Conservation (phyloP, 2,888 invertebrate species). For the Ormyrus pomaceus region DNA sequence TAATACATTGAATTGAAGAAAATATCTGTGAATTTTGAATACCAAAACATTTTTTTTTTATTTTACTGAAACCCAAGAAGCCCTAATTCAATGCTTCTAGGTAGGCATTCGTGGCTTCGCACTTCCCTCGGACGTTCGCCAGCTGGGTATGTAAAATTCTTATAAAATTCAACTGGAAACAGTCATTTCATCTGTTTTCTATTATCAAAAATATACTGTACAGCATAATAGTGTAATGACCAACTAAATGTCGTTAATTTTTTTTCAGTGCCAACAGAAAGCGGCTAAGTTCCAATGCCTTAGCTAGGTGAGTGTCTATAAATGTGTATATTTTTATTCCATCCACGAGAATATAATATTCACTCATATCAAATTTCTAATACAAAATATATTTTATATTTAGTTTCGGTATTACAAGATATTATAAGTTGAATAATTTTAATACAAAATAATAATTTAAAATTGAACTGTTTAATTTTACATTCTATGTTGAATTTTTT, state of each 20-base stretch:
- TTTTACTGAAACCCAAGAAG: slow-evolving; percentile 77
- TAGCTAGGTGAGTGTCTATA: slow-evolving; percentile 84
- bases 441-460: slow-evolving; percentile 3
- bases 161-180: too few species aligned
- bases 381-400: too few species aligned
- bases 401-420: too few species aligned
- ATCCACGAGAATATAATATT: slow-evolving; percentile 24
- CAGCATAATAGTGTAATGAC: too few species aligned
- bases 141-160: slow-evolving; percentile 80
- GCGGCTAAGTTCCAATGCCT: slow-evolving; percentile 89
- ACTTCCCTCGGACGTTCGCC: slow-evolving; percentile 89
- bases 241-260: slow-evolving; percentile 18
- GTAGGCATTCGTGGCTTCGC: slow-evolving; percentile 90
- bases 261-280: slow-evolving; percentile 85
- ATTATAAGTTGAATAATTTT: too few species aligned
- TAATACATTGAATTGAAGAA: background rate
- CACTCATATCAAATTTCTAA: background rate
- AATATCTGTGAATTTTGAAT: background rate
- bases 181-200: too few species aligned
- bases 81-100: slow-evolving; percentile 80
- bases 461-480: background rate
- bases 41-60: slow-evolving; percentile 9
- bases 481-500: background rate
- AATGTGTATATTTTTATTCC: background rate
- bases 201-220: too few species aligned